Base-by-base conservation (phyloP, 2,888 invertebrate genomes). In the Cataglyphis cursor region DNA sequence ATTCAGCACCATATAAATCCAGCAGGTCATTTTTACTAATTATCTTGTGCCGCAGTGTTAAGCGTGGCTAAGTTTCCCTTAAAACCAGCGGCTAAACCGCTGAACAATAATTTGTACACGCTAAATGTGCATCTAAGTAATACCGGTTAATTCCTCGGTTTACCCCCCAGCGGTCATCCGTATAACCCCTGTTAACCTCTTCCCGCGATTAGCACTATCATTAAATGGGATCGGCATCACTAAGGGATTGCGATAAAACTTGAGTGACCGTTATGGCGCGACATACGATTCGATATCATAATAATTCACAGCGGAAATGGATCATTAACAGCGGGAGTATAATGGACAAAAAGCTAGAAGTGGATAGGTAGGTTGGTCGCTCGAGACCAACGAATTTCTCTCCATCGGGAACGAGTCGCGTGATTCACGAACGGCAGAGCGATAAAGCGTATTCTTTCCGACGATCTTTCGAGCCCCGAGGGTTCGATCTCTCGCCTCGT, bases 401-500 rank as follows among this genome's bases (percentile, higher is more conserved):
- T 48, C 81, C 72, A 31, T 15, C 62, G 61, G n/a, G 24, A 76
- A 51, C 84, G 76, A 84, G 41, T 76, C 85, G 61, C 57, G 73
- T 54, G 76, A 73, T 82, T 82, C 78, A 85, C 82, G 73, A 48
- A 74, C 81, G 41, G 73, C 65, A 51, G 75, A 83, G 64, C 85
- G 81, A 85, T 85, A 85, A 85, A 85, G 74, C 83, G 84, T 84
- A 81, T 85, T 85, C 85, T 83, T 75, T 70, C 81, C 74, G 70
- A 75, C 84, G 70, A 81, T 85, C 54, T 74, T 74, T 74, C 31
- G 24, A 44, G 38, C 81, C 84, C 65, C 84, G 84, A 84, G 85
- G 85, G 83, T 84, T 85, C 85, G 85, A 85, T 85, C 70, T 64
- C 81, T 85, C 72, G 78, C 24, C 57, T 74, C 74, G 68, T 83